Evolutionary conservation across 1,140 invertebrate species (phyloP).

Genomic region (Bombus impatiens): DNA sequence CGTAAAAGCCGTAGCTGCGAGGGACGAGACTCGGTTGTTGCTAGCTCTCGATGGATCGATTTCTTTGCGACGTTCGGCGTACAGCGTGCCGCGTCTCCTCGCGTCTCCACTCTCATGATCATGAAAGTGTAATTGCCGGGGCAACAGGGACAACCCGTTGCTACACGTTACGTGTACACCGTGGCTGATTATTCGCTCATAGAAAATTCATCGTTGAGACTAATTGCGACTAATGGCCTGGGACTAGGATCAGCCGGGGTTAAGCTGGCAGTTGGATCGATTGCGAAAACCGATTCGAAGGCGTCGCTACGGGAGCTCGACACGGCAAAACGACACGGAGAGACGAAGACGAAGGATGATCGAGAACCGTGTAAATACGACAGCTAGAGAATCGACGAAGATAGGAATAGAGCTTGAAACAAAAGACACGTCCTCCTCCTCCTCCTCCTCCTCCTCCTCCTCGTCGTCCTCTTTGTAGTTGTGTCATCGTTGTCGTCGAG

Average conservation of each 20-base stretch:
- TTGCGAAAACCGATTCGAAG: constrained; percentile 24
- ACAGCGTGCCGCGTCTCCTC: neutral
- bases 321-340: constrained; percentile 8
- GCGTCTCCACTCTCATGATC: constrained; percentile 41
- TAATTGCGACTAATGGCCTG: constrained; percentile 76
- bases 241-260: constrained; percentile 62
- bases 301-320: constrained; percentile 6
- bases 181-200: constrained; percentile 71
- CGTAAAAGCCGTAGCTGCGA: neutral
- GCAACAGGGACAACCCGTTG: constrained; percentile 19
- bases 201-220: constrained; percentile 74
- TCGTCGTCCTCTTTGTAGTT: constrained; percentile 33
- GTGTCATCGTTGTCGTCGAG: constrained; percentile 48
- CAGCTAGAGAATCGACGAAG: constrained; percentile 17
- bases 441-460: neutral
- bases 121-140: constrained; percentile 61
- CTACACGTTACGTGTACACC: constrained; percentile 56
- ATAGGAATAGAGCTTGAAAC: constrained; percentile 29
- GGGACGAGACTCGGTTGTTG: neutral
- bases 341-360: constrained; percentile 40
- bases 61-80: constrained; percentile 16
- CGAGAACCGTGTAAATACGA: constrained; percentile 45
- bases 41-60: constrained; percentile 21
- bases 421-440: constrained; percentile 51
- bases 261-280: constrained; percentile 41